A percentile compares a stretch with the other conserved stretches of the same genome.
These are phyloP conservation scores for Gobius niger DNA, from an alignment of 2,113 vertebrate genomes.

Conservation along the genomic window DNA sequence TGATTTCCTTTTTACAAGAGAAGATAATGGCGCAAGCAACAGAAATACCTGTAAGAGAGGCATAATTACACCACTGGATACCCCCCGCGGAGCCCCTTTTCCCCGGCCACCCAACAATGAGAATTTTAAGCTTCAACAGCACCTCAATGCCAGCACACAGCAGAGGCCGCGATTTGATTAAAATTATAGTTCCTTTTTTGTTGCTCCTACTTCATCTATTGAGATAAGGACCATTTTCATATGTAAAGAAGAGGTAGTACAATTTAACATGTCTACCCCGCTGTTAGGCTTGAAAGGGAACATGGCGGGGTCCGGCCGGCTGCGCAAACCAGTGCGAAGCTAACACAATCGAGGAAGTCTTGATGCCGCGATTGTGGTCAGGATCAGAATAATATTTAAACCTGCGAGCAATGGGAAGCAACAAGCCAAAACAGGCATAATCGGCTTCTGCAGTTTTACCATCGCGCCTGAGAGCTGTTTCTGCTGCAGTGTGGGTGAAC, in stretches of 20 bases:
- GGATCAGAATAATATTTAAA: neutral
- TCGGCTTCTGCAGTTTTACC: neutral
- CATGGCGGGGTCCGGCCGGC: conserved; percentile 46
- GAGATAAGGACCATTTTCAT: conserved; percentile 75
- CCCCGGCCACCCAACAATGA: conserved; percentile 68
- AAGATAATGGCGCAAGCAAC: conserved; percentile 78
- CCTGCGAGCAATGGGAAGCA: neutral
- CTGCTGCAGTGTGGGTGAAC: too few species aligned
- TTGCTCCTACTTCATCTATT: conserved; percentile 76
- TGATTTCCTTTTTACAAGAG: conserved; percentile 78
- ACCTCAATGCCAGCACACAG: conserved; percentile 57
- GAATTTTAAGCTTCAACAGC: conserved; percentile 74
- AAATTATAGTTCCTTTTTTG: conserved; percentile 77
- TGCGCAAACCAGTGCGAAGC: conserved; percentile 60
- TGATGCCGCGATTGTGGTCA: neutral
- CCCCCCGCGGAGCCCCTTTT: conserved; percentile 72
- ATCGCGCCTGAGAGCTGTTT: too few species aligned
- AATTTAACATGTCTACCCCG: conserved; percentile 70
- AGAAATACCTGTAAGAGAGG: conserved; percentile 82
- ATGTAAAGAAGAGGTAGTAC: conserved; percentile 58
- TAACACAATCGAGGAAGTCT: conserved; percentile 30
- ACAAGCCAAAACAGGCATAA: neutral
- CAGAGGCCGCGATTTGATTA: conserved; percentile 75
- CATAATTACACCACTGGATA: conserved; percentile 74
- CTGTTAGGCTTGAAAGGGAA: conserved; percentile 68